A percentile compares a stretch with the other conserved stretches of the same genome.
Evolutionary conservation across 2,888 invertebrate species (phyloP).

Genomic region (Acanthococcus lagerstroemiae): DNA sequence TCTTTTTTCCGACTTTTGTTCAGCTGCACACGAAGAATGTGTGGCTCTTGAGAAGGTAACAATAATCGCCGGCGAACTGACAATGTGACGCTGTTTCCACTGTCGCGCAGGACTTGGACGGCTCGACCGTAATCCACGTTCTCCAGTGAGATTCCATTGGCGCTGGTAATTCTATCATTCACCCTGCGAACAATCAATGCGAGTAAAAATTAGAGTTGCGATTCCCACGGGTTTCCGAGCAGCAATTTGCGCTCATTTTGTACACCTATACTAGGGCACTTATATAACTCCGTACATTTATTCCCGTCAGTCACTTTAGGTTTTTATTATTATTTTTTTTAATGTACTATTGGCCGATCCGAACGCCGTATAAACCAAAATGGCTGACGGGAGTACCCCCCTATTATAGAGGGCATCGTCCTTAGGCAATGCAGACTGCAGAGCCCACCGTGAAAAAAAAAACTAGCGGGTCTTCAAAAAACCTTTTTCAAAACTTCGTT

Average conservation of each 20-base stretch:
- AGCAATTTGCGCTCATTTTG: neutral
- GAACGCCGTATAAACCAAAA: no score
- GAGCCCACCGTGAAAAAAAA: no score
- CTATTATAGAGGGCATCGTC: no score
- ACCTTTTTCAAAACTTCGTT: no score
- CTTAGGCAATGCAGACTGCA: no score
- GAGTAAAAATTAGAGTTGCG: neutral
- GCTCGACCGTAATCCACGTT: slow-evolving; percentile 95
- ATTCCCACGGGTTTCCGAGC: neutral
- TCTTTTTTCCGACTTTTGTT: slow-evolving; percentile 91
- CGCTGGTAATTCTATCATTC: slow-evolving; percentile 93
- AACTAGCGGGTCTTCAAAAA: no score
- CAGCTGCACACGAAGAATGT: slow-evolving; percentile 69
- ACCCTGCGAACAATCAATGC: slow-evolving; percentile 54
- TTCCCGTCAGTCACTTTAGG: no score
- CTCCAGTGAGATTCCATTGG: slow-evolving; percentile 90
- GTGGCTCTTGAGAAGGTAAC: slow-evolving; percentile 44
- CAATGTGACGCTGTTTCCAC: slow-evolving; percentile 76
- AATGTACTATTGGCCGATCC: no score
- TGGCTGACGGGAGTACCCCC: no score
- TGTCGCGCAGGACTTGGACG: slow-evolving; percentile 81
- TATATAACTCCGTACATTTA: neutral
- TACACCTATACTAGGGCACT: neutral
- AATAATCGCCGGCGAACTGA: slow-evolving; percentile 74
- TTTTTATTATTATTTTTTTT: no score